A percentile compares a stretch with the other conserved stretches of the same genome.
Conservation (phyloP, 2,797 vertebrate genomes). For the Rachycentron canadum region DNA sequence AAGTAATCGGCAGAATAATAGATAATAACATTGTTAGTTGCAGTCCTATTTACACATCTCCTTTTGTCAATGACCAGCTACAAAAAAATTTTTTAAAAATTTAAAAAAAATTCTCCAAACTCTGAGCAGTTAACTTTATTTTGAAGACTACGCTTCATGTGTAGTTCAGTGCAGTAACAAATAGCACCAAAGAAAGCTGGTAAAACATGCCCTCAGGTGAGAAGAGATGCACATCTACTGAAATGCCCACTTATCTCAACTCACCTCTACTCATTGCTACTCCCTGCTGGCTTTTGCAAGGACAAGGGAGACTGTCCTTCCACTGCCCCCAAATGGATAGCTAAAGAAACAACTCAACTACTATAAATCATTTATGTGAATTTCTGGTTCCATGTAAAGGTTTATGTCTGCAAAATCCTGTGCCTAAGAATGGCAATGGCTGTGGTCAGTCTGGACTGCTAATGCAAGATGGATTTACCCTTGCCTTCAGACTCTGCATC, state of each 20-base stretch:
- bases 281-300: not conserved
- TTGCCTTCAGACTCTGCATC: not conserved
- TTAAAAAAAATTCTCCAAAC: no score
- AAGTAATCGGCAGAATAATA: no score
- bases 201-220: not conserved
- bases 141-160: not conserved
- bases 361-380: not conserved
- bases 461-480: not conserved
- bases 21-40: no score
- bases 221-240: not conserved
- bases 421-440: not conserved
- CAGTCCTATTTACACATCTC: not conserved
- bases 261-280: not conserved
- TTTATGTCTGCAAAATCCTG: not conserved
- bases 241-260: constrained; percentile 1
- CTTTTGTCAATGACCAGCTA: not conserved
- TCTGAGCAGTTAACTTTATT: not conserved
- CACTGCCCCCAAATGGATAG: constrained; percentile 23
- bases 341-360: not conserved
- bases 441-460: not conserved
- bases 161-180: not conserved
- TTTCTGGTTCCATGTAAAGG: not conserved
- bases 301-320: not conserved
- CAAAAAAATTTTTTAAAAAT: not conserved
- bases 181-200: not conserved